Base-by-base conservation (phyloP, 2,888 invertebrate genomes). In the Epirrhoe tristata region DNA sequence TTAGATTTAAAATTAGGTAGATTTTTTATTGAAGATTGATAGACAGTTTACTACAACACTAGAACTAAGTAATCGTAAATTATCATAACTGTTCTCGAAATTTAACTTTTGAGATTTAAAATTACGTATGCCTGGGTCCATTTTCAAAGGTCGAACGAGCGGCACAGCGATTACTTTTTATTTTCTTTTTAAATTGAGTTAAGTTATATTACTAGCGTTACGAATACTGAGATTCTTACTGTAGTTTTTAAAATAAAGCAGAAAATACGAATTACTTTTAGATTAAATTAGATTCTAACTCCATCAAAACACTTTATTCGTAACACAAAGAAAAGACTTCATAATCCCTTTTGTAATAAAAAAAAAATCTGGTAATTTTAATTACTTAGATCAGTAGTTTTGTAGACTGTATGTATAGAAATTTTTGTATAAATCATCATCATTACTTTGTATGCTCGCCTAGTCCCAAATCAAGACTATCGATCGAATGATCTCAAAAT, bases 131-230 rank as follows among this genome's bases (percentile, higher is more conserved):
- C 60, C 50, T 50, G 31, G 48, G 46, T 62, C 48, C 51, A 51
- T 50, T 54, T 46, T 7, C 31, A 56, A 53, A 48, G 63, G 58
- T 46, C 65, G 31, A 32, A 24, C 10, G 31, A 32, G 36, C 10
- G 43, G 58, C 53, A 12, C 6, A 50, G 36, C n/a, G 50, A 61
- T 67, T 51, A 67, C 58, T 58, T 58, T 68, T 64, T 64, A 64
- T 68, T 61, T 67, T 63, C 46, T 63, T 48, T 57, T n/a, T 14
- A 31, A 54, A 64, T 64, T 52, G 54, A 64, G 67, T 61, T 58
- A 51, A 64, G 12, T 43, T 12, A 10, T 43, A 39, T 39, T 10
- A 50, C 61, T 56, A 51, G 56, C 43, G 51, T 58, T 58, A 53
- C 57, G 57, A 61, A 43, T 32, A 58, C 46, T 46, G 43, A 39